Evolutionary conservation across 2,797 vertebrate genomes (phyloP), one percentile per base, ranked within the genome.

Genomic region (Linurgus olivaceus): DNA sequence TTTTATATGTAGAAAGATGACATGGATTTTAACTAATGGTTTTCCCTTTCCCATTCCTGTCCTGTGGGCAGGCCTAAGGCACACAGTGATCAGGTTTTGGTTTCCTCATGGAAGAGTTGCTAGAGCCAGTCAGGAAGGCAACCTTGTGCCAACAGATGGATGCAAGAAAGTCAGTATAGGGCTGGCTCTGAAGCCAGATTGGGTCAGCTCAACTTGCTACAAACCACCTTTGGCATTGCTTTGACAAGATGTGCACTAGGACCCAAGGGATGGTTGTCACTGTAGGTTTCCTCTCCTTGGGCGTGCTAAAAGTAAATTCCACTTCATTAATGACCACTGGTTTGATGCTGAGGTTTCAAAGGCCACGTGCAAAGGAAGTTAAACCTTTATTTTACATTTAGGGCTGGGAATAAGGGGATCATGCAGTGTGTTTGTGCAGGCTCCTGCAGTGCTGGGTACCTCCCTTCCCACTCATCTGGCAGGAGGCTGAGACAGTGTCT

Each of bases 351-450:
- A 31, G 42, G 25, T 91, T 93, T 75, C 66, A 78, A 44, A 83
- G 65, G 20, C 61, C 33, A 4, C 0, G 0, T 61, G 45, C 61
- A 88, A 47, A 89, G 48, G 59, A 82, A 52, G 13, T 13, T 23
- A 57, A 94, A 11, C 13, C 7, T 65, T 72, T 75, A 5, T 47
- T 24, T 71, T 57, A 9, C 0, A 3, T 17, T 14, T 44, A 4
- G 31, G 33, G 11, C 48, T 71, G 33, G 55, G n/a, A 86, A n/a
- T 70, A 59, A 65, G 37, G 1, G 2, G 44, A 19, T 80, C 1
- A 0, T 44, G 45, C 1, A 3, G 17, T 24, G 29, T 57, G 42
- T 74, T 59, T 61, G 11, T 52, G 40, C 0, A 0, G 57, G 40
- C 28, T 75, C 17, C 25, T 19, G 35, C 3, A 9, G 7, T 51